phyloP scores from a whole-genome alignment of 2,888 invertebrate genomes.

The Calliphora vomitoria region DNA sequence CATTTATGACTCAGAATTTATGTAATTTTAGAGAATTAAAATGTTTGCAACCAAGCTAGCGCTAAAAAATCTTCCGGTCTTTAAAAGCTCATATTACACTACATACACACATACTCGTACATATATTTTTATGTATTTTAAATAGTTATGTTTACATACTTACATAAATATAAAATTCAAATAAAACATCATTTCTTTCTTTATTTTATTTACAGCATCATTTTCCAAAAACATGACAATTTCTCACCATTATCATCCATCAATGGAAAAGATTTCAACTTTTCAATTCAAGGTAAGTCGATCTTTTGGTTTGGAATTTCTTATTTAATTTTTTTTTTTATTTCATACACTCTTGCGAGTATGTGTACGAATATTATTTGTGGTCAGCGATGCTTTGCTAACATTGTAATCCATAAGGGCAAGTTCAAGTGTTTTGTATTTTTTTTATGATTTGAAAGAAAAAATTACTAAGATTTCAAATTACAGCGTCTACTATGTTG shows the following conservation, averaged over 20 bases:
- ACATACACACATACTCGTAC: too few relatives aligned
- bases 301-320: slow-evolving; percentile 70
- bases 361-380: slow-evolving; percentile 46
- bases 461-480: slow-evolving; percentile 50
- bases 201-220: slow-evolving; percentile 42
- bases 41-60: slow-evolving; percentile 32
- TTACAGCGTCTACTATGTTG: slow-evolving; percentile 4
- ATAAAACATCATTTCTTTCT: slow-evolving; percentile 11
- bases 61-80: slow-evolving; percentile 56
- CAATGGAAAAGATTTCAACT: slow-evolving; percentile 49
- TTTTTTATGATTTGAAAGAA: slow-evolving; percentile 3
- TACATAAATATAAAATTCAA: background rate
- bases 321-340: slow-evolving; percentile 36
- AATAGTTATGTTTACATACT: too few relatives aligned
- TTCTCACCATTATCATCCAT: slow-evolving; percentile 59
- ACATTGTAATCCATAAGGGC: slow-evolving; percentile 64
- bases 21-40: slow-evolving; percentile 17
- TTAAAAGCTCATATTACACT: slow-evolving; percentile 50
- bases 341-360: background rate
- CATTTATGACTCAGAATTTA: slow-evolving; percentile 10
- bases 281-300: slow-evolving; percentile 67
- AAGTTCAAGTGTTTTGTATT: slow-evolving; percentile 60
- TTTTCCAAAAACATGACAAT: slow-evolving; percentile 43
- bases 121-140: too few relatives aligned
- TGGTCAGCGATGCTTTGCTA: slow-evolving; percentile 69